Evolutionary conservation across 2,797 vertebrate genomes (phyloP), one percentile per base, ranked within the genome.

Genomic region (Brachyalestes nurse): DNA sequence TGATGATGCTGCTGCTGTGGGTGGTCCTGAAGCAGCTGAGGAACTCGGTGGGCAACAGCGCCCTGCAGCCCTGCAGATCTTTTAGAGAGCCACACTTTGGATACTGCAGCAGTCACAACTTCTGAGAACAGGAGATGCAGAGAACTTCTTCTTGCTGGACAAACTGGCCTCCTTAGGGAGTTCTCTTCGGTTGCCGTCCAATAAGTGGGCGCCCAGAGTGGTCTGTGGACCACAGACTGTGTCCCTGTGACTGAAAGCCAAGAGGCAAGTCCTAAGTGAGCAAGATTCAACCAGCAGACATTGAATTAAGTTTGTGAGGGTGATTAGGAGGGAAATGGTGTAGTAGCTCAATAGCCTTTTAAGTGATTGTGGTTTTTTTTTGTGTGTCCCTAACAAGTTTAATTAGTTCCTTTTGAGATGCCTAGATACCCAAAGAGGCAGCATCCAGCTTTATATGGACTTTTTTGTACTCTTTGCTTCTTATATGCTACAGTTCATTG

Each of bases 21-120:
- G 89, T 95, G 91, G 94, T 98, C 75, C 91, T 97, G 82, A 94
- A 93, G 83, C 97, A 97, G 93, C 95, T 98, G 87, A 93, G 94
- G 81, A 94, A 96, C 92, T 96, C 96, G 0, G 94, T 95, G 86
- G 93, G 92, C 0, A 93, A 93, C 34, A 87, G 89, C 0, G 82
- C 82, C 4, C 86, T 95, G 60, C 94, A 95, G 77, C 94, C 93
- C 0, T 91, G 85, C 6, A 94, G 94, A 79, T 95, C 95, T 0
- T 89, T 95, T 85, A 91, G 95, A 40, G 94, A 96, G 87, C 94
- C 94, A 25, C 72, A 79, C n/a, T 87, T 90, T 69, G 93, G 91
- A 23, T 92, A 88, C 62, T 87, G 88, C 77, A 90, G 91, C 61
- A 91, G 93, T 83, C 89, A 89, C 0, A 90, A 92, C 5, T 79